These are phyloP conservation scores for Pangasius macronema DNA, from an alignment of 2,797 vertebrate species.

Conservation along the genomic window DNA sequence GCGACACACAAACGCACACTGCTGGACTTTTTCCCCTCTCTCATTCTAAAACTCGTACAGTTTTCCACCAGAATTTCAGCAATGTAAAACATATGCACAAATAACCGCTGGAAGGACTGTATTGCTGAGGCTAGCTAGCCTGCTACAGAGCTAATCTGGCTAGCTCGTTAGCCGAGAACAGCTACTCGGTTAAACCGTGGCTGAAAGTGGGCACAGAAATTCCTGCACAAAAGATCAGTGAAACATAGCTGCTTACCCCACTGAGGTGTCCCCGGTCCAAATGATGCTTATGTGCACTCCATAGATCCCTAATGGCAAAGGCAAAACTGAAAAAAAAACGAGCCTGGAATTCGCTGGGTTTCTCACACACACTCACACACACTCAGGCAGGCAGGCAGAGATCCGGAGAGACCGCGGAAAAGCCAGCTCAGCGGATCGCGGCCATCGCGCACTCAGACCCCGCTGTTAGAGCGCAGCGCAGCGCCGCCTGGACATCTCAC, in stretches of 20 bases:
- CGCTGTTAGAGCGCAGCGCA: conserved; percentile 31
- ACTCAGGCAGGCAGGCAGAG: background rate
- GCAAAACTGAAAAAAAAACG: conserved; percentile 2
- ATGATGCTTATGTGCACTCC: conserved; percentile 57
- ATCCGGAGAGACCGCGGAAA: conserved; percentile 52
- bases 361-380: background rate
- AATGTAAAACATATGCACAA: conserved; percentile 44
- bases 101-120: conserved; percentile 28
- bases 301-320: conserved; percentile 56
- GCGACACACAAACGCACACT: background rate
- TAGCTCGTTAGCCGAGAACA: conserved; percentile 27
- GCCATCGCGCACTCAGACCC: conserved; percentile 58
- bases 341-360: conserved; percentile 21
- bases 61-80: conserved; percentile 14
- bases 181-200: conserved; percentile 10
- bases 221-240: conserved; percentile 29
- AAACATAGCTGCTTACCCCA: conserved; percentile 53
- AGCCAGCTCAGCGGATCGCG: conserved; percentile 55
- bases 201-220: conserved; percentile 40
- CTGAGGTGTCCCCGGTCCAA: conserved; percentile 50
- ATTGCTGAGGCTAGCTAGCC: conserved; percentile 12
- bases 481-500: conserved; percentile 18
- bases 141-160: conserved; percentile 34
- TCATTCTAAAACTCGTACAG: background rate
- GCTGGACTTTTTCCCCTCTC: too few relatives aligned